Evolutionary conservation across 2,113 vertebrate species (phyloP), one percentile per base, ranked within the genome.

Genomic region (Cranoglanis bouderius): DNA sequence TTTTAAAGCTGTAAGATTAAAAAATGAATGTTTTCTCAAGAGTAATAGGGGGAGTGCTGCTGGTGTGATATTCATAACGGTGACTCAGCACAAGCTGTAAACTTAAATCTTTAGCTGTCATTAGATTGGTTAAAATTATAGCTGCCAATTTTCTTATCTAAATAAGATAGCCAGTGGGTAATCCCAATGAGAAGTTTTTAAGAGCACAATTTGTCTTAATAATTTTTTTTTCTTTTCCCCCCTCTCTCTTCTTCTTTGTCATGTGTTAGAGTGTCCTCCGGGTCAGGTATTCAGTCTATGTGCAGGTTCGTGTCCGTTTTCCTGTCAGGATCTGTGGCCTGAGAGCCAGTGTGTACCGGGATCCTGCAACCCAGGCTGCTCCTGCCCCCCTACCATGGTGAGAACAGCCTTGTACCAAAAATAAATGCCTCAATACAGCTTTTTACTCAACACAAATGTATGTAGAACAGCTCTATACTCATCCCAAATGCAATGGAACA

Each of bases 321-420:
- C 94, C 85, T 98, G 97, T 89, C 91, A 96, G 1, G 96, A 98
- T 92, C 93, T 97, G 85, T 95, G 93, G 93, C 94, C 94, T 0
- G 93, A 95, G 29, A 94, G 93, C 91, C 93, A 97, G 94, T 93
- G 91, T 93, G 77, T 98, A 89, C 83, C 95, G 12, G 94, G 90
- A 67, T 77, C 93, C 85, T 94, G 94, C 90, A 93, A 32, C 24
- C 91, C 94, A 5, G 96, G 95, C 35, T 96, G 95, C 84, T 85
- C 85, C 46, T 95, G 96, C 89, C 93, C 96, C 0, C 75, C 85
- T 1, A 94, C 94, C 91, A 94, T 96, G 95, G 97, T 97, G 53
- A 63, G 94, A 61, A 18, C 61, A 18, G 65, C n/a, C 12, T 65
- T 65, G 5, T n/a, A 65, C 9, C n/a, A 9, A n/a, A n/a, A 13